Base-by-base conservation (phyloP, 1,140 invertebrate species). In the Semibalanus balanoides region DNA sequence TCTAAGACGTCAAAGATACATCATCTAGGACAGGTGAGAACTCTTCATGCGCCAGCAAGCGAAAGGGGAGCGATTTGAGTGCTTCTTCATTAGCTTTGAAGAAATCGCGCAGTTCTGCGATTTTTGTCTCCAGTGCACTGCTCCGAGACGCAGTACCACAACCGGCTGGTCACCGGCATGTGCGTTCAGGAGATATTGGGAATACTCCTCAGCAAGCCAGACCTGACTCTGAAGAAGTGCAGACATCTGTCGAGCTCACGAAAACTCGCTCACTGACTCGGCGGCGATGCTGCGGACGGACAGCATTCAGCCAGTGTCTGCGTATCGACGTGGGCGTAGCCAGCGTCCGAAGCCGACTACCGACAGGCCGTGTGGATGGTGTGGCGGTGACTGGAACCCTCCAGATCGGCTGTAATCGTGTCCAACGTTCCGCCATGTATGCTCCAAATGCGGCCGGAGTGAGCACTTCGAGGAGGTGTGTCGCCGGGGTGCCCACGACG, bases 401-500 rank as follows among this genome's bases (percentile, higher is more conserved):
- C 9, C 11, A 1, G 51, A 64, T 7, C 51, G 22, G 51, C 51
- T 64, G 11, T 1, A 19, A 19, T 64, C 51, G 22, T 64, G 51
- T 25, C 51, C 51, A 64, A 19, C 51, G 14, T 3, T 7, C 7
- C 9, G 22, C 51, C 3, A 11, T 25, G 22, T 1, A 9, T 74
- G 73, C 30, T 35, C 0, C 0, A 27, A 70, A 7, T 76, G 76
- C 74, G 76, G 69, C 29, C 35, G 30, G 19, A 7, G n/a, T 0
- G 70, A 73, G 0, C 11, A 77, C 31, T 74, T 74, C 75, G 30
- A 73, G 25, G 11, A 69, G 29, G 17, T 76, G 30, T 76, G 69
- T 40, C n/a, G 76, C 30, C 28, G 17, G 9, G 0, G 22, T 19
- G 28, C 29, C 70, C 30, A 3, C 27, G 27, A 73, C 1, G 71